Evolutionary conservation across 2,888 invertebrate genomes (phyloP).

Genomic region (Seira musarum): DNA sequence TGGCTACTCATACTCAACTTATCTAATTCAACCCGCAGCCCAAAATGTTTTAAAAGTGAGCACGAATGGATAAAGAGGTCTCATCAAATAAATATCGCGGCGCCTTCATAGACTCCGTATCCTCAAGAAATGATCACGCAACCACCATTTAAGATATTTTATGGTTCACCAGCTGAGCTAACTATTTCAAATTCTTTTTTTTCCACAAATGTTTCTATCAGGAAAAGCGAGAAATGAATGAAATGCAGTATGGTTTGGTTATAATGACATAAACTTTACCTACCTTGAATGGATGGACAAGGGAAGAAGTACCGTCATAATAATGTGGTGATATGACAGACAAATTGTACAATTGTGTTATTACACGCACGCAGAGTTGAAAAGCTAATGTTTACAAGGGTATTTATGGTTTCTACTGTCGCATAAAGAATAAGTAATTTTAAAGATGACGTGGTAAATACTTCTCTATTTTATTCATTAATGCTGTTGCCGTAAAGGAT

Average conservation of each 20-base stretch:
- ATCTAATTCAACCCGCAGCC: slow-evolving; percentile 38
- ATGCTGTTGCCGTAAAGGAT: too few species aligned
- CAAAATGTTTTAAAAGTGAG: slow-evolving; percentile 54
- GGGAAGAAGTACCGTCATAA: too few species aligned
- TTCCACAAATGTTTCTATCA: not conserved
- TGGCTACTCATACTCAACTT: slow-evolving; percentile 16
- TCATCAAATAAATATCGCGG: slow-evolving; percentile 69
- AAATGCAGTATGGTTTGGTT: too few species aligned
- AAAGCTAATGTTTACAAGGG: too few species aligned
- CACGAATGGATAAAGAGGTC: slow-evolving; percentile 59
- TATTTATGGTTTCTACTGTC: too few species aligned
- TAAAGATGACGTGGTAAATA: too few species aligned
- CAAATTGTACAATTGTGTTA: slow-evolving; percentile 24
- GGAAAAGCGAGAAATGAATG: slow-evolving; percentile 15
- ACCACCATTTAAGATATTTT: slow-evolving; percentile 67
- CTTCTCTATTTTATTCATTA: too few species aligned
- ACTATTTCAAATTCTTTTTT: slow-evolving; percentile 47
- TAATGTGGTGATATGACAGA: slow-evolving; percentile 16
- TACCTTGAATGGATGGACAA: slow-evolving; percentile 29
- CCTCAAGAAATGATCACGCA: slow-evolving; percentile 66
- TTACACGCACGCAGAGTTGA: too few species aligned
- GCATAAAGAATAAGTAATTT: too few species aligned
- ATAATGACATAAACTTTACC: not conserved
- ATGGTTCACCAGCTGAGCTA: slow-evolving; percentile 65
- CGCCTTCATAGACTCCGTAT: slow-evolving; percentile 67